Percentiles rank a stretch among this genome's conserved stretches.
These are phyloP conservation scores for Drosophila sulfurigaster DNA, from an alignment of 1,140 invertebrate species.

Conservation along the genomic window DNA sequence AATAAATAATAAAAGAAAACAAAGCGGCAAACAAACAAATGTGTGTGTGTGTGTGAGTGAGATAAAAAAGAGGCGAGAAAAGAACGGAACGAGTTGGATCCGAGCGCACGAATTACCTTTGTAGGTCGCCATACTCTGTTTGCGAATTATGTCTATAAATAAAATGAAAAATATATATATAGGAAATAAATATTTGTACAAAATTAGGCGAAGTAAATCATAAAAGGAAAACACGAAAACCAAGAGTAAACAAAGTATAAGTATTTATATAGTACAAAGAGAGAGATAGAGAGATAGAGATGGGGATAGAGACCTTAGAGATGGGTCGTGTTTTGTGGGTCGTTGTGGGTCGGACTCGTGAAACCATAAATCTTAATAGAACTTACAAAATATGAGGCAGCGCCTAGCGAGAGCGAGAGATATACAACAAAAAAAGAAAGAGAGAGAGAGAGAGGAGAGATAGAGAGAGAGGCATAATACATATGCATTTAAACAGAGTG, in stretches of 20 bases:
- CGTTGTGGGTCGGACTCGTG: background rate
- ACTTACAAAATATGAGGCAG: constrained; percentile 54
- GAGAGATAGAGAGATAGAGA: background rate
- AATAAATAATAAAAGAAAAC: constrained; percentile 4
- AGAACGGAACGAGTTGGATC: constrained; percentile 27
- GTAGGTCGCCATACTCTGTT: constrained; percentile 80
- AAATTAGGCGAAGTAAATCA: constrained; percentile 22
- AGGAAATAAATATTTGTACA: constrained; percentile 50
- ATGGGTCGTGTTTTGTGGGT: background rate
- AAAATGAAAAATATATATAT: constrained; percentile 73
- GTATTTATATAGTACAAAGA: constrained; percentile 3
- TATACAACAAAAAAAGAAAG: background rate
- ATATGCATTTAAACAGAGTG: constrained; percentile 24
- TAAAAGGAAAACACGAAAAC: constrained; percentile 26
- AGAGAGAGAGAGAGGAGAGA: background rate
- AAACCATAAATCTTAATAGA: constrained; percentile 30
- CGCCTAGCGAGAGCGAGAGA: constrained; percentile 45
- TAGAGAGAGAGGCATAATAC: constrained; percentile 13
- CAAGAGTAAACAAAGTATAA: constrained; percentile 14
- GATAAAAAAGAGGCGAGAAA: constrained; percentile 16
- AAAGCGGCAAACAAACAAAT: constrained; percentile 12
- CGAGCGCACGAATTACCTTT: constrained; percentile 72
- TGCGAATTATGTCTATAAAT: constrained; percentile 85
- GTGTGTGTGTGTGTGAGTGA: constrained; percentile 1
- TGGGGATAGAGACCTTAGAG: background rate